A percentile compares a stretch with the other conserved stretches of the same genome.
phyloP scores from a whole-genome alignment of 2,797 vertebrate genomes.

The Eleutherodactylus coqui region DNA sequence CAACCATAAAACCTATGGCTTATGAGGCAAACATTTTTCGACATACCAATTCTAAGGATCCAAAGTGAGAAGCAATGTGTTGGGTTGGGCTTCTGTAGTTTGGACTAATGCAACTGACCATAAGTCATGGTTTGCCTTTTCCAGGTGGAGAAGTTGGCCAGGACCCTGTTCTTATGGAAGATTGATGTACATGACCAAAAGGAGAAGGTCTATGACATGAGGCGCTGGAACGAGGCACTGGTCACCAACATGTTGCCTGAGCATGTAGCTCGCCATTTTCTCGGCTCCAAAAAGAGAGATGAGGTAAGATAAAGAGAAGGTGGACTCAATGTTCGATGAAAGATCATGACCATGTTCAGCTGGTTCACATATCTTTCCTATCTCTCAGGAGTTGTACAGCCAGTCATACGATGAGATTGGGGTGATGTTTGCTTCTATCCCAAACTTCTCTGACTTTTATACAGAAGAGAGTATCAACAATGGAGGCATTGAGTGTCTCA shows the following conservation, averaged over 20 bases:
- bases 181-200: conserved; percentile 92
- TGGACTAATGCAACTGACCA: background rate
- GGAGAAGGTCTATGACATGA: conserved; percentile 92
- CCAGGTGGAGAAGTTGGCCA: conserved; percentile 89
- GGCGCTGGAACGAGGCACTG: conserved; percentile 92
- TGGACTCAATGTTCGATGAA: background rate
- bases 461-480: conserved; percentile 97
- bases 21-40: too few species aligned
- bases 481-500: conserved; percentile 92
- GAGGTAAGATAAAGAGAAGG: conserved; percentile 76
- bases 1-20: too few species aligned
- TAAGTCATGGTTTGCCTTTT: background rate
- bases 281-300: conserved; percentile 92
- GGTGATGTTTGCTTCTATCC: conserved; percentile 97
- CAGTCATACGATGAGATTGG: conserved; percentile 94
- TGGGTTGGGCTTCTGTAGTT: background rate
- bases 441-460: conserved; percentile 98
- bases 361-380: background rate
- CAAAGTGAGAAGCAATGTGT: too few species aligned
- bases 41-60: too few species aligned
- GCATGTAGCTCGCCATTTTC: conserved; percentile 90
- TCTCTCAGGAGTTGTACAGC: conserved; percentile 90
- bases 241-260: conserved; percentile 96
- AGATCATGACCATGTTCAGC: background rate
- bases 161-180: conserved; percentile 93